Conservation (phyloP, 2,888 invertebrate species). For the Euclidia mi region DNA sequence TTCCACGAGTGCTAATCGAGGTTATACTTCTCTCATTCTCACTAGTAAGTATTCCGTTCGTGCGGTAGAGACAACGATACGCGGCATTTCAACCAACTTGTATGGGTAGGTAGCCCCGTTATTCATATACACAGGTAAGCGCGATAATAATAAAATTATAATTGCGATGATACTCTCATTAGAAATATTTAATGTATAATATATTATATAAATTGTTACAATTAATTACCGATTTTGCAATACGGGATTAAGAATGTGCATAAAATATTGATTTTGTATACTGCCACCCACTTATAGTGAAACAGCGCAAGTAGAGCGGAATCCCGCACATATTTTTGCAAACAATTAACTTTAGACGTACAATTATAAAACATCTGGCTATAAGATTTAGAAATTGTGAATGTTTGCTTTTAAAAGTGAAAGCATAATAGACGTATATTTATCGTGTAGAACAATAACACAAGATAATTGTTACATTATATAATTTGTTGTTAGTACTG, state of each 20-base stretch:
- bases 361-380: conserved; percentile 35
- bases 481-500: conserved; percentile 24
- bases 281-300: conserved; percentile 36
- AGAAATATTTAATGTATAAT: conserved; percentile 28
- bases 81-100: conserved; percentile 60
- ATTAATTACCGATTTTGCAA: conserved; percentile 15
- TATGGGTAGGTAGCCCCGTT: conserved; percentile 83
- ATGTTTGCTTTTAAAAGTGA: conserved; percentile 64
- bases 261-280: background rate
- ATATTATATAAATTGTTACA: conserved; percentile 9
- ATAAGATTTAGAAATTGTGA: conserved; percentile 57
- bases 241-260: background rate
- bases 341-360: conserved; percentile 44
- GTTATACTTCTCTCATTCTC: conserved; percentile 71
- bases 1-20: conserved; percentile 82
- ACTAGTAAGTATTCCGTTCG: conserved; percentile 30
- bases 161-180: conserved; percentile 41
- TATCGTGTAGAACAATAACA: conserved; percentile 43
- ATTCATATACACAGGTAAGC: conserved; percentile 80
- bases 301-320: conserved; percentile 59
- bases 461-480: conserved; percentile 36
- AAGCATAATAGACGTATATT: conserved; percentile 54
- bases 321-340: conserved; percentile 49
- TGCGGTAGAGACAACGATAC: conserved; percentile 56
- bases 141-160: conserved; percentile 70